Base-by-base conservation (phyloP, 2,888 invertebrate genomes). In the Julus scandinavius region DNA sequence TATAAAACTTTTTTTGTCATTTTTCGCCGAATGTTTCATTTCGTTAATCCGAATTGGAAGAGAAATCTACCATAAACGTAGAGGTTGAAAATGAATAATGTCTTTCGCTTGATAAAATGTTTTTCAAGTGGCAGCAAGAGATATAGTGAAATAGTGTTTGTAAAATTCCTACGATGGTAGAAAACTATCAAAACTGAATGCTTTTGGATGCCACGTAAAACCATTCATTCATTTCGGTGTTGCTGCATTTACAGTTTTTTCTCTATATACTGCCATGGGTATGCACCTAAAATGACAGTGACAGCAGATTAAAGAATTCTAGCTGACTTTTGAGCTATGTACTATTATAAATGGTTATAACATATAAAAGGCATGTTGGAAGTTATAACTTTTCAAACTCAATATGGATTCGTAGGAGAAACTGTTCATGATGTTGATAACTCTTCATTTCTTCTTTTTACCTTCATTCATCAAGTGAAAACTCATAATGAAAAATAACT, bases 121-220 rank as follows among this genome's bases (percentile, higher is more conserved):
- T 29, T 72, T 72, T 72, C 72, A 72, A 72, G 72, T 72, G 29
- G 72, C 29, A 72, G 72, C 72, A n/a, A 29, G 72, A 72, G 72
- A 72, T 72, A 72, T 72, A 72, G 72, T 72, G 72, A 72, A 72
- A 72, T n/a, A n/a, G 72, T 29, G n/a, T 72, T 72, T 29, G 72
- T 9, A 29, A 29, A 29, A 72, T 72, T 72, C 72, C 72, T 72
- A 29, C 4, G 72, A 72, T 72, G 72, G 6, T 29, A 9, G 72
- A 29, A 72, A 7, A 20, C 72, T n/a, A n/a, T 72, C n/a, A 72
- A 72, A 72, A n/a, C 9, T 3, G 29, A 72, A 72, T 29, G 29
- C 9, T 11, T 72, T 72, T 72, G 29, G 29, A 72, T 72, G 49
- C 6, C 0, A 49, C 13, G 49, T 13, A 49, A 49, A 6, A 29